These are phyloP conservation scores for Caenorhabditis virilis DNA, from an alignment of 2,888 invertebrate genomes.

Conservation along the genomic window DNA sequence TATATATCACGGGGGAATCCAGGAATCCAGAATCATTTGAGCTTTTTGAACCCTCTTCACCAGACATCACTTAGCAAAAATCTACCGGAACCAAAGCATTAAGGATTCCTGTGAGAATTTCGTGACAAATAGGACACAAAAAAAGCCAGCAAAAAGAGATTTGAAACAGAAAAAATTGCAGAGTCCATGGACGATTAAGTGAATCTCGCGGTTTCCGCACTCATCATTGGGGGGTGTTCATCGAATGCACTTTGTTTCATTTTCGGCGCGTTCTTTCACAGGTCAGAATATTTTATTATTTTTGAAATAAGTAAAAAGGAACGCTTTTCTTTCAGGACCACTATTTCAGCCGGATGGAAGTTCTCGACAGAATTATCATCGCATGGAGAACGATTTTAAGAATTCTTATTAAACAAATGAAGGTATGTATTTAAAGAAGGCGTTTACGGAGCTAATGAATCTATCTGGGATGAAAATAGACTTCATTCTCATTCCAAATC, in stretches of 20 bases:
- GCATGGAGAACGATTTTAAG: conserved; percentile 53
- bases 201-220: conserved; percentile 51
- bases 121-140: too few species aligned
- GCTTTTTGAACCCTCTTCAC: too few species aligned
- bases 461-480: too few species aligned
- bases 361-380: conserved; percentile 47
- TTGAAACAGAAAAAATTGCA: conserved; percentile 7
- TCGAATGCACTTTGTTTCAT: conserved; percentile 59
- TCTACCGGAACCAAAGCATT: too few species aligned
- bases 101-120: too few species aligned
- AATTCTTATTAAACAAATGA: conserved; percentile 55
- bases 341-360: conserved; percentile 34
- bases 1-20: too few species aligned
- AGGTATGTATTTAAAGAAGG: conserved; percentile 32
- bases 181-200: conserved; percentile 49
- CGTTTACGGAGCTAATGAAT: too few species aligned
- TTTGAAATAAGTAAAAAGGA: not conserved
- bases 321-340: conserved; percentile 27
- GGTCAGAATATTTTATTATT: conserved; percentile 14
- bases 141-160: not conserved
- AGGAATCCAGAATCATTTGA: too few species aligned
- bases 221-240: conserved; percentile 60
- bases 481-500: too few species aligned
- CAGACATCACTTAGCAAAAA: too few species aligned
- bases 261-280: conserved; percentile 45